Conservation (phyloP, 2,888 invertebrate species). For the Platynereis dumerilii region DNA sequence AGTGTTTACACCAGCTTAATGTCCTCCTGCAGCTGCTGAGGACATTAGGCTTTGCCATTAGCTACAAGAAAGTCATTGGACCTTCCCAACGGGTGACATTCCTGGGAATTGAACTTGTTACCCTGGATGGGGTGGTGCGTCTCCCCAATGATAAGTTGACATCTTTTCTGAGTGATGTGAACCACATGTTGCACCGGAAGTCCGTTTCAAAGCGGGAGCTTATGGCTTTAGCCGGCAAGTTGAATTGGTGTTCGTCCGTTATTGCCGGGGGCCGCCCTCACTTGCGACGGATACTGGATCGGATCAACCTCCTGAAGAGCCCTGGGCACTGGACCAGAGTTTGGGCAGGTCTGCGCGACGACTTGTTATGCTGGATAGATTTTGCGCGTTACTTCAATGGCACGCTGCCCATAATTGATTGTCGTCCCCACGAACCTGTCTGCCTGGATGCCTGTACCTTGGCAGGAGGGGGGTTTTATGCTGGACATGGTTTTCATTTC, state of each 20-base stretch:
- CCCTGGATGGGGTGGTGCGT: no score
- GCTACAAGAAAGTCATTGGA: constrained; percentile 14
- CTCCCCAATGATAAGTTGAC: neutral
- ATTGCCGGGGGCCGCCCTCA: constrained; percentile 18
- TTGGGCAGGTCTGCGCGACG: neutral
- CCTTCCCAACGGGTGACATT: constrained; percentile 16
- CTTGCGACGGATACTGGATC: constrained; percentile 13
- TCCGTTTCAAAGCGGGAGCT: constrained; percentile 9
- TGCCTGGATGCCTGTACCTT: no score
- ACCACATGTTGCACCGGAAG: neutral
- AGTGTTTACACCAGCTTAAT: neutral
- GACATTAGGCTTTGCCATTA: constrained; percentile 15
- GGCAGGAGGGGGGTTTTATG: no score
- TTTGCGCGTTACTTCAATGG: no score
- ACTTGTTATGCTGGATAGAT: constrained; percentile 2
- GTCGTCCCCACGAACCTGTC: no score
- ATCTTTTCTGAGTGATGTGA: constrained; percentile 1
- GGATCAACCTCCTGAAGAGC: neutral
- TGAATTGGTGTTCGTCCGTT: constrained; percentile 19
- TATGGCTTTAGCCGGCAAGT: constrained; percentile 6
- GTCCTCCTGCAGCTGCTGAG: neutral
- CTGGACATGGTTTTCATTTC: no score
- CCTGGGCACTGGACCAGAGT: neutral
- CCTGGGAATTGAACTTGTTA: no score
- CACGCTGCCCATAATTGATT: neutral